Percentiles rank a stretch among this genome's conserved stretches.
These are phyloP conservation scores for Polydesmus complanatus DNA, from an alignment of 2,888 invertebrate species.

Conservation along the genomic window DNA sequence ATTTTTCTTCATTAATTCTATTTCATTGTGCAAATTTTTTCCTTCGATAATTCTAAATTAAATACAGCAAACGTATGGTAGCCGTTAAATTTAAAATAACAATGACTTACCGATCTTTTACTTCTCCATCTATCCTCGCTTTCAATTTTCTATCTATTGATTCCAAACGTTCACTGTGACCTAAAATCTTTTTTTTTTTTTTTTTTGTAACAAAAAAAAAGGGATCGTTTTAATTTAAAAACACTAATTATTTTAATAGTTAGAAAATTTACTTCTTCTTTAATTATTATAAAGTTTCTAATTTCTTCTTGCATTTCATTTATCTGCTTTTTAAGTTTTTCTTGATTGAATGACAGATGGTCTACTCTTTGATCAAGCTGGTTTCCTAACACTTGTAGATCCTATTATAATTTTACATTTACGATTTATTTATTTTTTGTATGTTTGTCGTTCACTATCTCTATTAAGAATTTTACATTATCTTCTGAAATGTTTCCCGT, in stretches of 20 bases:
- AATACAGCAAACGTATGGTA: neutral
- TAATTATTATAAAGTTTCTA: neutral
- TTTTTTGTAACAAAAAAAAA: too few species aligned
- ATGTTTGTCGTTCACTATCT: too few species aligned
- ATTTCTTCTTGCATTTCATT: constrained; percentile 20
- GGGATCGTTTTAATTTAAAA: too few species aligned
- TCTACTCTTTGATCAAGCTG: constrained; percentile 22
- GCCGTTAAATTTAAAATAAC: neutral
- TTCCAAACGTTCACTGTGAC: neutral
- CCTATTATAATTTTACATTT: too few species aligned
- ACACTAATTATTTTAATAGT: too few species aligned
- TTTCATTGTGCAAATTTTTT: constrained; percentile 3
- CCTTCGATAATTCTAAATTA: neutral
- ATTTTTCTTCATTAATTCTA: constrained; percentile 2
- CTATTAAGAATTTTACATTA: too few species aligned
- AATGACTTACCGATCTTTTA: neutral
- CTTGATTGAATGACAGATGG: constrained; percentile 21
- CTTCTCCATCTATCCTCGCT: constrained; percentile 9
- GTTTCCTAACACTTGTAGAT: constrained; percentile 19
- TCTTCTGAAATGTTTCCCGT: too few species aligned
- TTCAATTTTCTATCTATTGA: constrained; percentile 5
- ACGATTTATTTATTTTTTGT: too few species aligned
- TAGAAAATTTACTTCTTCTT: neutral
- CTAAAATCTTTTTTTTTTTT: too few species aligned
- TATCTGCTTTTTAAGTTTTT: constrained; percentile 22